Evolutionary conservation across 2,113 vertebrate species (phyloP).

Genomic region (Empidonax alnorum): DNA sequence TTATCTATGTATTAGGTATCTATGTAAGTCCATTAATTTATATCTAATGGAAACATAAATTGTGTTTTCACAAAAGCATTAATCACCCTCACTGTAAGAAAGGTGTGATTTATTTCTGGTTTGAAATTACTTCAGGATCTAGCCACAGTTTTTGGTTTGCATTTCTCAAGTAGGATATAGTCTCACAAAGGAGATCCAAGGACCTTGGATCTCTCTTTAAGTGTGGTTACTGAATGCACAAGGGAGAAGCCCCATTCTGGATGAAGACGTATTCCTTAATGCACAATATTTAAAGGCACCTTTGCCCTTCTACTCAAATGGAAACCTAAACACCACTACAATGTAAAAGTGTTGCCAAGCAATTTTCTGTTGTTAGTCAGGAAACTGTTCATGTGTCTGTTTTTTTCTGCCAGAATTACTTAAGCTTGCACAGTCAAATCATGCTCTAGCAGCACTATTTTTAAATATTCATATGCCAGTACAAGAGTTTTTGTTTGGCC

Average conservation of each 20-base stretch:
- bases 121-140: not conserved
- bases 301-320: not conserved
- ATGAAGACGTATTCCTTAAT: not conserved
- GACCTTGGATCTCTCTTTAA: not conserved
- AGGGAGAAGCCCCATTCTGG: not conserved
- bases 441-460: conserved; percentile 41
- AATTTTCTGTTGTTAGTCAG: not conserved
- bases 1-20: not conserved
- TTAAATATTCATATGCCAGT: conserved; percentile 16
- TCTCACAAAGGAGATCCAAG: not conserved
- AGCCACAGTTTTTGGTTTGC: not conserved
- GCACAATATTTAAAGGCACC: not conserved
- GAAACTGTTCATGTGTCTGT: not conserved
- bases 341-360: not conserved
- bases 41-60: not conserved
- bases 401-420: conserved; percentile 17
- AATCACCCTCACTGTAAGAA: not conserved
- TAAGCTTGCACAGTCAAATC: conserved; percentile 29
- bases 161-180: not conserved
- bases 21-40: not conserved
- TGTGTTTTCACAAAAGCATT: not conserved
- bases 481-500: not conserved
- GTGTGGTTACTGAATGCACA: not conserved
- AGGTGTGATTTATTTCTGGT: not conserved
- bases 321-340: not conserved